Evolutionary conservation across 2,113 vertebrate genomes (phyloP), one percentile per base, ranked within the genome.

Genomic region (Brevimyrus niger): DNA sequence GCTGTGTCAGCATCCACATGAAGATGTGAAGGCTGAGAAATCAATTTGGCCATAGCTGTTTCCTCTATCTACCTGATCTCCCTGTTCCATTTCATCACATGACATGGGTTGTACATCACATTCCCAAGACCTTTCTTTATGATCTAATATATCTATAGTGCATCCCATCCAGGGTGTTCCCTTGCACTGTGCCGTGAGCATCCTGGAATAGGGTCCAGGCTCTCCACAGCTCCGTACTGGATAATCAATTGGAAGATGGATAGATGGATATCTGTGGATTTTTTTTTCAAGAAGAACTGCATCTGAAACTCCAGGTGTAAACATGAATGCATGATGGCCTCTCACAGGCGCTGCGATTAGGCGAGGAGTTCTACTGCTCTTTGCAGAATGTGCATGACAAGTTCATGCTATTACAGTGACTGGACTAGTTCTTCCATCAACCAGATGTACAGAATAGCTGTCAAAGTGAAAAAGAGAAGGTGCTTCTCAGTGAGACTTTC

Each of bases 301-400:
- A 87, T 87, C 76, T 85, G 80, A 44, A 11, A 35, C 3, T 27
- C 50, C 82, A 86, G 88, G 82, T 86, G 51, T 85, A 65, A 89
- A 89, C 11, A 17, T 42, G 47, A 88, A 38, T 38, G 35, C 21
- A 27, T 21, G 27, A 9, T 55, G 76, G 48, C 38, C 73, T 80
- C 19, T 84, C 38, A 21, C 27, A 82, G 27, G 69, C 47, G 48
- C 19, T 42, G 69, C 38, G 48, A 89, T 83, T 83, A 82, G 69
- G 13, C 6, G 38, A 38, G 46, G 15, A 46, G 35, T 55, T 85
- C 35, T 86, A 38, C 51, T 89, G 47, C 53, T 61, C 83, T 65
- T 31, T 44, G 76, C 38, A 44, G 44, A 44, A 89, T 55, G 47
- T 11, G 27, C 50, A 47, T 51, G 82, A 65, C 51, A 42, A 38